phyloP scores from a whole-genome alignment of 2,797 vertebrate genomes.

The Cephalopachus bancanus region DNA sequence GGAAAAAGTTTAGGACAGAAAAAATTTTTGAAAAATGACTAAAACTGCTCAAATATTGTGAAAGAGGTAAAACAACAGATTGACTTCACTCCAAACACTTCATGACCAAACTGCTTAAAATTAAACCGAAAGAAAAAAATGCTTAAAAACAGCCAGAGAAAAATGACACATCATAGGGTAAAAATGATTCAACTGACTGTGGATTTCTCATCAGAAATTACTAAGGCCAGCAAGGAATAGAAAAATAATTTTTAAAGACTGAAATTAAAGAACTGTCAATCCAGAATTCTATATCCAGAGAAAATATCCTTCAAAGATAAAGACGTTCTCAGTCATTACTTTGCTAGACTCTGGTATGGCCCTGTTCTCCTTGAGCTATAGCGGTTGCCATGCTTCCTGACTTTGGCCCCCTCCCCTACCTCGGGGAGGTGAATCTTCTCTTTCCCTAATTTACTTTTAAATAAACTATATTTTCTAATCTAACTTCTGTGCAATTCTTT shows the following conservation, averaged over 20 bases:
- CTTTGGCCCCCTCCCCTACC: too few relatives aligned
- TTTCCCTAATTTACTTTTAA: too few relatives aligned
- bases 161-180: neutral
- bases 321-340: neutral
- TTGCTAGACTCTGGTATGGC: too few relatives aligned
- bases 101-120: neutral
- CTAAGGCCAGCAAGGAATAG: neutral
- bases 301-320: neutral
- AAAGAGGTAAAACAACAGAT: constrained; percentile 6
- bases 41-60: neutral
- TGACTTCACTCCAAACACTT: neutral
- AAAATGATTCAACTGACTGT: neutral
- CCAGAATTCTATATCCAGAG: neutral
- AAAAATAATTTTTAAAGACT: neutral
- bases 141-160: neutral
- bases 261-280: neutral
- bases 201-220: neutral
- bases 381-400: too few relatives aligned
- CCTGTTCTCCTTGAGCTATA: too few relatives aligned
- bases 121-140: neutral
- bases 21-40: neutral
- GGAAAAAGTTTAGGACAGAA: neutral
- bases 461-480: too few relatives aligned
- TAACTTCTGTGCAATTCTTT: too few relatives aligned
- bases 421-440: too few relatives aligned